A percentile compares a stretch with the other conserved stretches of the same genome.
Conservation (phyloP, 30 jellyfish, hydroid and myxozoan species). For the Aurelia aurita region DNA sequence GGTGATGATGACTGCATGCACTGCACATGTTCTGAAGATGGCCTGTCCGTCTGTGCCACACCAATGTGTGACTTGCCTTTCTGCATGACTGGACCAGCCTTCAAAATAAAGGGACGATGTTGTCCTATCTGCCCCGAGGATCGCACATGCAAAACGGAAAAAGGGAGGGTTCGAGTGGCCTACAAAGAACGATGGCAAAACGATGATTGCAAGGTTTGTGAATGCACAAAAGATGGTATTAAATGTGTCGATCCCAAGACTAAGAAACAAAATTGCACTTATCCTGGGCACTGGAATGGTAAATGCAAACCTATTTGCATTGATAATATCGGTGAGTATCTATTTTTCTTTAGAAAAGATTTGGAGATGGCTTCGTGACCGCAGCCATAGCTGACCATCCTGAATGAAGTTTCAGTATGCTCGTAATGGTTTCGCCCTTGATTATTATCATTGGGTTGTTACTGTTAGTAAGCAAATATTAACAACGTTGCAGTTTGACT, state of each 20-base stretch:
- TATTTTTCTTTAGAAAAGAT: neutral
- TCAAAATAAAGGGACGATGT: slow-evolving; percentile 74
- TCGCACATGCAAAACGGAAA: slow-evolving; percentile 48
- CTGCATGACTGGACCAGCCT: slow-evolving; percentile 73
- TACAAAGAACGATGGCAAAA: slow-evolving; percentile 74
- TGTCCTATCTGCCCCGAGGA: slow-evolving; percentile 87
- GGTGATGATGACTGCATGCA: slow-evolving; percentile 81
- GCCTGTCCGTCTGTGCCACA: slow-evolving; percentile 72
- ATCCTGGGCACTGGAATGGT: slow-evolving; percentile 54
- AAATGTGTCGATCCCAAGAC: slow-evolving; percentile 66
- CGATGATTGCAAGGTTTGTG: slow-evolving; percentile 64
- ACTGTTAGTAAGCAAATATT: too few species aligned
- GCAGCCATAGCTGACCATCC: too few species aligned
- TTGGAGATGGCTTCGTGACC: too few species aligned
- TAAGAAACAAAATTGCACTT: slow-evolving; percentile 31
- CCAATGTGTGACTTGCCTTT: slow-evolving; percentile 87
- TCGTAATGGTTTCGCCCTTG: too few species aligned
- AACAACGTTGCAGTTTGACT: too few species aligned
- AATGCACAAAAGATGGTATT: slow-evolving; percentile 72
- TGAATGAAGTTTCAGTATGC: too few species aligned
- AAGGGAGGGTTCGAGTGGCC: slow-evolving; percentile 47
- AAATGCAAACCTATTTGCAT: slow-evolving; percentile 62
- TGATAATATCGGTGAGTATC: slow-evolving; percentile 25
- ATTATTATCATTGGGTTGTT: too few species aligned
- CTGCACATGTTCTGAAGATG: slow-evolving; percentile 72